phyloP scores from a whole-genome alignment of 2,797 vertebrate genomes.

The Philypnodon macrostomus region DNA sequence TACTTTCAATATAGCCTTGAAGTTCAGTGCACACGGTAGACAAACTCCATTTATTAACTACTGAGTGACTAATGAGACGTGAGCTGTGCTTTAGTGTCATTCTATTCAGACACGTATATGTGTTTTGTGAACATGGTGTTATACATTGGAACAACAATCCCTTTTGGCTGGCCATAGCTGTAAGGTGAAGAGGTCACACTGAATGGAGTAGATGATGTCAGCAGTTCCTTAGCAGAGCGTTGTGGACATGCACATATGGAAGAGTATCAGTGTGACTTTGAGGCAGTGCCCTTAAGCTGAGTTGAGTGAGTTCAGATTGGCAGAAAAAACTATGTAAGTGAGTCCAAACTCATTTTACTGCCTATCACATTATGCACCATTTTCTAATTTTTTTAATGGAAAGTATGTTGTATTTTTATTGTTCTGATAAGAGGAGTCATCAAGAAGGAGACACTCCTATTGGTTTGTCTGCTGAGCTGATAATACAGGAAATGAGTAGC shows the following conservation, averaged over 20 bases:
- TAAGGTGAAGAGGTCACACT: constrained; percentile 29
- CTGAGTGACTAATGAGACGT: not conserved
- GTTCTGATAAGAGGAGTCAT: no score
- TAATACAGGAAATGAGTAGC: no score
- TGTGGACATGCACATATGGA: constrained; percentile 8
- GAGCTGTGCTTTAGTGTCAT: not conserved
- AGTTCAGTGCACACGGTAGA: constrained; percentile 1
- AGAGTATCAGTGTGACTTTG: constrained; percentile 37
- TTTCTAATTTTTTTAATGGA: no score
- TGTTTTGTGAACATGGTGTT: not conserved
- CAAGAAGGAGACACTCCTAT: no score
- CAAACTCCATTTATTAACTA: not conserved
- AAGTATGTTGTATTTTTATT: no score
- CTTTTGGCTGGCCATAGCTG: constrained; percentile 7
- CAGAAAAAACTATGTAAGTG: constrained; percentile 17
- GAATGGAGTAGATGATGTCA: constrained; percentile 42
- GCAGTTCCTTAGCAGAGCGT: constrained; percentile 30
- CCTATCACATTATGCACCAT: no score
- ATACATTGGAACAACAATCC: constrained; percentile 6
- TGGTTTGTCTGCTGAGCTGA: no score
- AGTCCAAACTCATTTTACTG: no score
- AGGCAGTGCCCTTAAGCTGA: constrained; percentile 9
- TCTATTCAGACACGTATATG: not conserved
- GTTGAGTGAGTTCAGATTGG: constrained; percentile 40
- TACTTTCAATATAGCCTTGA: not conserved